A percentile compares a stretch with the other conserved stretches of the same genome.
phyloP scores from a whole-genome alignment of 2,113 vertebrate genomes.

The Albula goreensis region DNA sequence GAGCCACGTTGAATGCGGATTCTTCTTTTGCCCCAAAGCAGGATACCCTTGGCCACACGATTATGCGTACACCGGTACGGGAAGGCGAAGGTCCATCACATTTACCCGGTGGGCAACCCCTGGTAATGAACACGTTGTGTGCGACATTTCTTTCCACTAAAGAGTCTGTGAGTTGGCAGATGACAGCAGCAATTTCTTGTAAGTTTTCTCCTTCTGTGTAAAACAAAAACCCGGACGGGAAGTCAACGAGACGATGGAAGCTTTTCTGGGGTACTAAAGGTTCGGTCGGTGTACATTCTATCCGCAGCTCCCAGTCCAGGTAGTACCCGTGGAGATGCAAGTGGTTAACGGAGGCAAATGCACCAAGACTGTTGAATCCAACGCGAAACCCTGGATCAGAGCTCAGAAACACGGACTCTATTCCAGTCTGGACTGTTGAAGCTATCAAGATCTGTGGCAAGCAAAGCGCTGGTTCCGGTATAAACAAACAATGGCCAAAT shows the following conservation, averaged over 20 bases:
- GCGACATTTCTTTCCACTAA: constrained; percentile 71
- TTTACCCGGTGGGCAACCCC: constrained; percentile 70
- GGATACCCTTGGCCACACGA: constrained; percentile 79
- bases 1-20: constrained; percentile 81
- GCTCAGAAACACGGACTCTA: constrained; percentile 83
- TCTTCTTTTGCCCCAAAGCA: constrained; percentile 80
- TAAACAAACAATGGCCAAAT: constrained; percentile 84
- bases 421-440: constrained; percentile 55
- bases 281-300: constrained; percentile 69
- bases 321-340: constrained; percentile 89
- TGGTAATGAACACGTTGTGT: constrained; percentile 83
- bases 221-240: constrained; percentile 81
- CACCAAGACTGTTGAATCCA: constrained; percentile 91
- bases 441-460: constrained; percentile 77
- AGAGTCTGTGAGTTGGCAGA: constrained; percentile 74
- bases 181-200: constrained; percentile 48
- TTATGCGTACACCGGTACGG: constrained; percentile 71
- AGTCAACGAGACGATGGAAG: constrained; percentile 61
- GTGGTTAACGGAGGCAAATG: constrained; percentile 89
- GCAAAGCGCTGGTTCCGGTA: constrained; percentile 71
- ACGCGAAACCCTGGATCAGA: constrained; percentile 77
- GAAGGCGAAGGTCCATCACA: neutral
- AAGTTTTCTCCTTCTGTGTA: constrained; percentile 60
- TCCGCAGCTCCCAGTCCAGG: constrained; percentile 67
- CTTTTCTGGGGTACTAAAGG: constrained; percentile 60